Evolutionary conservation across 1,140 invertebrate species (phyloP), one percentile per base, ranked within the genome.

Genomic region (Drosophila grimshawi): DNA sequence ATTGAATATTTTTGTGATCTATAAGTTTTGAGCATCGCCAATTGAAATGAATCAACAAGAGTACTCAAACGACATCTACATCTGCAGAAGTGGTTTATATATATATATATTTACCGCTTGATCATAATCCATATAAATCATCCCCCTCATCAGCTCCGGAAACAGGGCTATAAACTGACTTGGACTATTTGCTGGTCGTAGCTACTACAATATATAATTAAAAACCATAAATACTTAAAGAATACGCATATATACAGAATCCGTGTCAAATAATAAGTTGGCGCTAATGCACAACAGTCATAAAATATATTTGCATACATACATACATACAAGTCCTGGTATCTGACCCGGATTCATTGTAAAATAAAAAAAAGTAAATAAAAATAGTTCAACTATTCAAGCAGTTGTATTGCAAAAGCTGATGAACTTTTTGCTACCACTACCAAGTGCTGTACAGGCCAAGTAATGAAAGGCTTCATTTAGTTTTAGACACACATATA

Each of bases 401-500:
- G 66, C 56, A 45, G 57, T 46, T 49, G 11, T 60, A 65, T 39
- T 72, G 69, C 60, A 79, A 67, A 65, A 82, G 64, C 60, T 67
- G 56, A 66, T 79, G 37, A 45, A 68, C 69, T 51, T 80, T 86
- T 82, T 74, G 66, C 80, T 53, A 86, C 70, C 78, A 86, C 81
- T 81, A 81, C 78, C 75, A 81, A 81, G 81, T 81, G 78, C 69
- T 83, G 72, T 77, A 80, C 68, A 86, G 76, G 80, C 83, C 80
- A 80, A 82, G 76, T 73, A 89, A 80, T 81, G 73, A 88, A 89
- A 86, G 83, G 83, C 80, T 88, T 88, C 83, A 86, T 85, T 79
- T 86, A 86, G 80, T 75, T 86, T 76, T 86, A 86, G 83, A 86
- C 79, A 86, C 83, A 77, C 65, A 83, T 71, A 81, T 72, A 68